Evolutionary conservation across 2,797 vertebrate genomes (phyloP).

Genomic region (Glossophaga mutica): DNA sequence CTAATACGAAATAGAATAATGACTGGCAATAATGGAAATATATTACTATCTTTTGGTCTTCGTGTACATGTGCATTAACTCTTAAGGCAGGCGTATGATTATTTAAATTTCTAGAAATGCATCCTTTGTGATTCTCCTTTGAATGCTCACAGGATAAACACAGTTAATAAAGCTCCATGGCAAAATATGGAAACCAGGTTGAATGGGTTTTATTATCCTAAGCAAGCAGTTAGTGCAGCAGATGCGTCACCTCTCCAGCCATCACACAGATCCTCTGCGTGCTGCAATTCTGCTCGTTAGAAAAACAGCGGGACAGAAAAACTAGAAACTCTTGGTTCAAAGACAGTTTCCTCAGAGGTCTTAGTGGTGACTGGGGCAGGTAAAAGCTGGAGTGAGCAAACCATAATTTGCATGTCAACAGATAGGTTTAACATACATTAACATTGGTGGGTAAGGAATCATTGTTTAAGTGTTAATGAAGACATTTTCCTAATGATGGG

Average conservation of each 20-base stretch:
- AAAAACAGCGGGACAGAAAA: background rate
- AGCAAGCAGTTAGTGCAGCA: background rate
- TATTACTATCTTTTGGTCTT: background rate
- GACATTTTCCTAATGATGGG: constrained; percentile 28
- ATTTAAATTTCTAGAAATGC: constrained; percentile 20
- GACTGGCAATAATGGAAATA: background rate
- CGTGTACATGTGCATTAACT: background rate
- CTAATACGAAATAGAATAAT: background rate
- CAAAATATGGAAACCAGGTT: background rate
- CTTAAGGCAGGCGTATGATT: background rate
- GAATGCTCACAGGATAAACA: background rate
- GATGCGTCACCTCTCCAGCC: background rate
- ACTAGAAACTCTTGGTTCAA: background rate
- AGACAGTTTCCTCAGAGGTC: background rate
- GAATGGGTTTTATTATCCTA: background rate
- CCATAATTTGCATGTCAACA: constrained; percentile 57
- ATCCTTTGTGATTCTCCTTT: background rate
- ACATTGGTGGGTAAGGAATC: background rate
- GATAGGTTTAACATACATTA: constrained; percentile 58
- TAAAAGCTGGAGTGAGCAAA: constrained; percentile 35
- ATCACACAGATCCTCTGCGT: background rate
- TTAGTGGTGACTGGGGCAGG: background rate
- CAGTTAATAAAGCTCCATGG: background rate
- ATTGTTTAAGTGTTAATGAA: constrained; percentile 55
- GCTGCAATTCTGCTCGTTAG: background rate